Base-by-base conservation (phyloP, 2,113 vertebrate species). In the Microcebus tavaratra region DNA sequence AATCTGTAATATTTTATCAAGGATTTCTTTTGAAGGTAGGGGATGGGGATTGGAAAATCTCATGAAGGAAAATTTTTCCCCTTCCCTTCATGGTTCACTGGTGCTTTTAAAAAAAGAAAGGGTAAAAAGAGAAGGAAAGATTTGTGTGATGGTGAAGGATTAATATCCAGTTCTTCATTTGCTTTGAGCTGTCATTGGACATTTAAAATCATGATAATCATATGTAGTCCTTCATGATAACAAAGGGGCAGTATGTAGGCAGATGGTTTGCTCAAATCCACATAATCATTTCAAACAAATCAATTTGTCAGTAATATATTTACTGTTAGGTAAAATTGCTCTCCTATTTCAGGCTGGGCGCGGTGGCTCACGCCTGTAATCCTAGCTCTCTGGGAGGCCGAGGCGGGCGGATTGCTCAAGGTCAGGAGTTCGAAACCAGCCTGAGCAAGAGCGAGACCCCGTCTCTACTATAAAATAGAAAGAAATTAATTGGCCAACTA, bases 191-290 rank as follows among this genome's bases (percentile, higher is more conserved):
- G 17, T 31, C 45, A 11, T 65, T 57, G 45, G 57, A 13, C n/a
- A 15, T 79, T 65, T 48, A 27, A 48, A 76, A 7, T n/a, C 76
- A 31, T 31, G 42, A 29, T 72, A 18, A 12, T 55, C 63, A 21
- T 12, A 9, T 15, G 6, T 3, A 39, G 42, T 27, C 34, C 57
- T 68, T 39, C 0, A 0, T 39, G 80, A 15, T 92, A n/a, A n/a
- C 11, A 48, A 29, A 81, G 48, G 48, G 20, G 10, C 50, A 6
- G 27, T 5, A 12, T 29, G 13, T 18, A 8, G 42, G n/a, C 27
- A 8, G 68, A 39, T 61, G 34, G 2, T 82, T 87, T 96, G 50
- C 34, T 72, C 57, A 81, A 57, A 72, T 48, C 9, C 17, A 5
- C 5, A 2, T 36, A 31, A 57, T 72, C 11, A 8, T 72, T 88